Evolutionary conservation across 2,888 invertebrate species (phyloP).

Genomic region (Coecobrya sp.): DNA sequence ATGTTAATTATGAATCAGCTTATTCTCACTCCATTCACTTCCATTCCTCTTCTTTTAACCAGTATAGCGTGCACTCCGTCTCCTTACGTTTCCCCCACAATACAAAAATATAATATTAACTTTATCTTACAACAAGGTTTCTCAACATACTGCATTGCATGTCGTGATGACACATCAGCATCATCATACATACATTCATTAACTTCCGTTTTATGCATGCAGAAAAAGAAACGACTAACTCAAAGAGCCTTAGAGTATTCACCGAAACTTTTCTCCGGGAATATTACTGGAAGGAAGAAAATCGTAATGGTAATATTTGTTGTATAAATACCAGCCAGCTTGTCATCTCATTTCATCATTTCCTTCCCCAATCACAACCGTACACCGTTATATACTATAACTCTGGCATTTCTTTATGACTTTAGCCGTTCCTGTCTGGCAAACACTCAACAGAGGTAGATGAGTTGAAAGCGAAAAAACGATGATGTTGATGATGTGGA

Average conservation of each 20-base stretch:
- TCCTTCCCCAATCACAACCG: slow-evolving; percentile 31
- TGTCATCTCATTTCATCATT: slow-evolving; percentile 48
- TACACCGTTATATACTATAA: background rate
- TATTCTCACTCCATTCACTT: background rate
- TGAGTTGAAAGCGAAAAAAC: slow-evolving; percentile 1
- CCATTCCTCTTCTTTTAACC: background rate
- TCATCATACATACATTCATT: slow-evolving; percentile 66
- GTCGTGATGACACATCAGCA: slow-evolving; percentile 35
- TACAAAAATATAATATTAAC: slow-evolving; percentile 31
- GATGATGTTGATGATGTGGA: background rate
- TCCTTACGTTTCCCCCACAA: background rate
- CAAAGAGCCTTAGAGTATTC: background rate
- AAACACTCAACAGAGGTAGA: background rate
- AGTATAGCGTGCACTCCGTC: background rate
- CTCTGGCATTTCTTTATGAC: background rate
- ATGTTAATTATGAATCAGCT: slow-evolving; percentile 18
- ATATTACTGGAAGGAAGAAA: background rate
- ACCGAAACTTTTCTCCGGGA: slow-evolving; percentile 22
- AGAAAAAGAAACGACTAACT: background rate
- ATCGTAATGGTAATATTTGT: background rate
- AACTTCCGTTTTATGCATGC: slow-evolving; percentile 63
- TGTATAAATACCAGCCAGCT: background rate
- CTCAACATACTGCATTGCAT: slow-evolving; percentile 38
- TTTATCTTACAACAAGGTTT: slow-evolving; percentile 30
- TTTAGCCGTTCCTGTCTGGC: background rate